Evolutionary conservation across 2,888 invertebrate genomes (phyloP), one percentile per base, ranked within the genome.

Genomic region (Molanna angustata): DNA sequence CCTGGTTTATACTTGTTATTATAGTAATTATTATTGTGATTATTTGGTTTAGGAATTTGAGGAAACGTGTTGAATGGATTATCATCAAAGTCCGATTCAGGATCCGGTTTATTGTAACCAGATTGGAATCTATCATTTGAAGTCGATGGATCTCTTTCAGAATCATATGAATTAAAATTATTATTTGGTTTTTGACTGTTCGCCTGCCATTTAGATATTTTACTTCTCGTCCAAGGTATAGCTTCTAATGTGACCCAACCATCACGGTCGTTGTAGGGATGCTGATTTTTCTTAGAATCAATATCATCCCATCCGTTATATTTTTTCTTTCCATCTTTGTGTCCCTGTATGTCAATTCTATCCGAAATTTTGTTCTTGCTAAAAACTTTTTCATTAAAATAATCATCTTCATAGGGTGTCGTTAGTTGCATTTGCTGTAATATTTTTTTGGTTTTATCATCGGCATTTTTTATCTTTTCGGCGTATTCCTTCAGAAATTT

Each of bases 171-270:
- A 21, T 37, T 45, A 18, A 56, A 57, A 4, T 33, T 43, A 47
- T 53, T 56, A 35, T 50, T 46, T 41, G 61, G 57, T 55, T 43
- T 59, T 45, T 55, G 45, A 16, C 78, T 72, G 58, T 81, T 82
- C 1, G 84, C 82, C 64, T 87, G 84, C 89, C 88, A 89, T 67
- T 88, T 88, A 1, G 88, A 86, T 58, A 88, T 84, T 70, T 88
- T 88, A 61, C 88, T 87, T 9, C 85, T 80, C 0, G 88, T 87
- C 88, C 88, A 89, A 0, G 88, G 88, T 3, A 89, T 80, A 3
- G 84, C 87, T 60, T 89, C 88, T 49, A 89, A 67, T 1, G 85
- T 83, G 0, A 89, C 86, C 89, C 89, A 89, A 1, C 87, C 88
- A 50, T 84, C 84, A 62, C 83, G 81, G 59, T 88, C 84, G 52